Conservation (phyloP, 2,888 invertebrate genomes). For the Steinernema carpocapsae region DNA sequence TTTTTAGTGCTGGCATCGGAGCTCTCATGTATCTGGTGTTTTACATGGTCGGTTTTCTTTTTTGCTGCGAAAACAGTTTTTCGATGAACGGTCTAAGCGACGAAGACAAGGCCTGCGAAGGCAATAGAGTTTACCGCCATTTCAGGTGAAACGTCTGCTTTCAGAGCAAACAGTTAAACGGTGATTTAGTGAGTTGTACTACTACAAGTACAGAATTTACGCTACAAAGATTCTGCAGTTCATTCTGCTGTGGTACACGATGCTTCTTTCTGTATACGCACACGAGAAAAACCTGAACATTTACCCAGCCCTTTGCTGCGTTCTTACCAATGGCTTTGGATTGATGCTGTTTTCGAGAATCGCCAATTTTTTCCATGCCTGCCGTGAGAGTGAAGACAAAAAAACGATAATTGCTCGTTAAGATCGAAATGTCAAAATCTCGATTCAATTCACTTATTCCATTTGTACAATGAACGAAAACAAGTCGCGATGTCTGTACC, state of each 20-base stretch:
- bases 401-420: conserved; percentile 51
- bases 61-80: conserved; percentile 57
- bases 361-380: conserved; percentile 53
- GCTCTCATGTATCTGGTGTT: conserved; percentile 53
- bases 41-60: conserved; percentile 57
- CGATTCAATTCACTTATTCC: neutral
- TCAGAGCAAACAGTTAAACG: neutral
- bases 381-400: conserved; percentile 49
- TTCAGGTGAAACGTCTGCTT: conserved; percentile 17
- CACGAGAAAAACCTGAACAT: conserved; percentile 56
- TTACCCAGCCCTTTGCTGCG: conserved; percentile 55
- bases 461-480: conserved; percentile 13
- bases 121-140: conserved; percentile 6
- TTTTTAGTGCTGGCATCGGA: conserved; percentile 50
- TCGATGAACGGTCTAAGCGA: conserved; percentile 6
- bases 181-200: conserved; percentile 51
- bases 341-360: conserved; percentile 58
- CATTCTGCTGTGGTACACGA: conserved; percentile 55
- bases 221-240: conserved; percentile 54
- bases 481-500: neutral
- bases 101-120: neutral
- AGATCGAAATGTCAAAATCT: conserved; percentile 1
- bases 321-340: conserved; percentile 59
- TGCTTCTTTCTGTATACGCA: conserved; percentile 54
- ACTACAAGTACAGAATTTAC: conserved; percentile 51